Base-by-base conservation (phyloP, 2,888 invertebrate genomes). In the Dorcus parallelipipedus region DNA sequence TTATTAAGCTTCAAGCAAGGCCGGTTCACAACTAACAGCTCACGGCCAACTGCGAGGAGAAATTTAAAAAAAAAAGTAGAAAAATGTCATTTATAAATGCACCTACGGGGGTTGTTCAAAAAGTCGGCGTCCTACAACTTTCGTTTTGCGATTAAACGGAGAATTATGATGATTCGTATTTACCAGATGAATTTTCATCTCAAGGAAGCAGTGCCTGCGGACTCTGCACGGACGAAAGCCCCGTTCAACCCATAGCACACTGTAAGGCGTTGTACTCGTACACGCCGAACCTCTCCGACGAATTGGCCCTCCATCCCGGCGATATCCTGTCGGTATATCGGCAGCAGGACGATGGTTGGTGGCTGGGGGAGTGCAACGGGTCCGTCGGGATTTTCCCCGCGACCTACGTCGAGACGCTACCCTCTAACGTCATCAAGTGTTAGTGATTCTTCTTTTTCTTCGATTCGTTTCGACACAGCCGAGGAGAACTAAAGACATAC, bases 321-420 rank as follows among this genome's bases (percentile, higher is more conserved):
- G 95, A 96, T 76, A 80, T 93, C 49, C 91, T 96, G 68, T 89
- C 88, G 67, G 90, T 96, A 40, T 93, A 92, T 75, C 89, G 91
- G 70, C 95, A 95, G 73, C 93, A 94, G 76, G 91, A 90, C 38
- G 94, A 95, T 72, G 95, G 94, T 40, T 96, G 96, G 96, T 96
- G 95, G 95, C 84, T 93, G 58, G 96, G 95, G 3, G 93, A 95
- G 70, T 83, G 94, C 57, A 87, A 88, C 70, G 93, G 95, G 45
- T 84, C 85, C 62, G 87, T 91, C 61, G 96, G 96, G 26, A 94
- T 95, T 68, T 96, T 96, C 73, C 96, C 96, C 0, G 95, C 95
- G 0, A 95, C 95, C 0, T 96, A 96, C 74, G 95, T 96, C 7
- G 91, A 95, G 81, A 89, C 59, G 17, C 49, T 65, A 52, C 55